Percentiles rank a stretch among this genome's conserved stretches.
Conservation (phyloP, 2,113 vertebrate genomes). For the Pangasianodon gigas region DNA sequence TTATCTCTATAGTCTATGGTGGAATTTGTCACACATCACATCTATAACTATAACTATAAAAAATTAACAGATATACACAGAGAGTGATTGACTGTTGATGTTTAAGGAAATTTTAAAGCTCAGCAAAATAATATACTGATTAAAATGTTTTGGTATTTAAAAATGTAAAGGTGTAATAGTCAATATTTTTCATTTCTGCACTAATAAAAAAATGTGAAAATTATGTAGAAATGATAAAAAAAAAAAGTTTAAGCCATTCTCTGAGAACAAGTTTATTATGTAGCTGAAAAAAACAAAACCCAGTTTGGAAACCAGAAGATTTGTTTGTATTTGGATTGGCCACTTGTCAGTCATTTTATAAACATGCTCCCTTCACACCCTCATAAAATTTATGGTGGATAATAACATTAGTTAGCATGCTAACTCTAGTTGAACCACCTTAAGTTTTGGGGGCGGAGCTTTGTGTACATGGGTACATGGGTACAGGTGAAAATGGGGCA, state of each 20-base stretch:
- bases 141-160: neutral
- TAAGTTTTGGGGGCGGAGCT: neutral
- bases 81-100: neutral
- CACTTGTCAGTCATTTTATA: neutral
- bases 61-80: neutral
- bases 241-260: no score
- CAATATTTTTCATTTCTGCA: neutral
- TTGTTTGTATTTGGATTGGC: neutral
- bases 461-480: neutral
- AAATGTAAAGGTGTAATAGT: neutral
- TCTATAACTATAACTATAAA: neutral
- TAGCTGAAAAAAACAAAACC: no score
- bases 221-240: neutral
- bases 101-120: neutral
- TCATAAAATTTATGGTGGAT: no score
- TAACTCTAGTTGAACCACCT: neutral
- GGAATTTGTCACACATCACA: neutral
- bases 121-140: neutral
- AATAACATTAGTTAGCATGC: neutral
- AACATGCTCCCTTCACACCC: neutral
- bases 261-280: no score
- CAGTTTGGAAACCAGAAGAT: neutral
- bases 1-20: neutral
- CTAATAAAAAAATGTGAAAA: neutral
- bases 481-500: neutral